Evolutionary conservation across 2,888 invertebrate species (phyloP).

Genomic region (Chrysodeixis includens): DNA sequence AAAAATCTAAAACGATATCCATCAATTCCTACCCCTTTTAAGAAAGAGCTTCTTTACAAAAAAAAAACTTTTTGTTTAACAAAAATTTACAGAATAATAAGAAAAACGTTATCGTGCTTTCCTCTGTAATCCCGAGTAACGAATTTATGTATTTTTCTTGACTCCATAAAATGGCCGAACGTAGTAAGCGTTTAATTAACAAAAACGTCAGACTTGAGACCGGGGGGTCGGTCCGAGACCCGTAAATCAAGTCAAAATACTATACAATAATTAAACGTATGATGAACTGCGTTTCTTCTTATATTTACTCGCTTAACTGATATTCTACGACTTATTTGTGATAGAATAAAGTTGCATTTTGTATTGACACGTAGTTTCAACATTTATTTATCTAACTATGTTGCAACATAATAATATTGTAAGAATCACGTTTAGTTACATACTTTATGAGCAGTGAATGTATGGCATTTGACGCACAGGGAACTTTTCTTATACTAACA

Average conservation of each 20-base stretch:
- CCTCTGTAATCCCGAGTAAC: constrained; percentile 60
- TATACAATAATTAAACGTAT: constrained; percentile 82
- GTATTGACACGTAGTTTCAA: not conserved
- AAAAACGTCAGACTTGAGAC: constrained; percentile 58
- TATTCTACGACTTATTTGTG: constrained; percentile 16
- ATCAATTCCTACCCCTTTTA: constrained; percentile 32
- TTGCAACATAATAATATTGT: not conserved
- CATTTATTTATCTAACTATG: no score
- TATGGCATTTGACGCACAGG: not conserved
- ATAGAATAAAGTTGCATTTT: no score
- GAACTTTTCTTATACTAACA: not conserved
- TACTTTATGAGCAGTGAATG: not conserved
- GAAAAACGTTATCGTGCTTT: constrained; percentile 48
- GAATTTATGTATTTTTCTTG: constrained; percentile 68
- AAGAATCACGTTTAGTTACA: not conserved
- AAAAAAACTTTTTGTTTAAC: constrained; percentile 39
- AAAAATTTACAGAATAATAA: constrained; percentile 44
- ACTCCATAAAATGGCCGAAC: constrained; percentile 66
- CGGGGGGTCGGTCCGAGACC: constrained; percentile 54
- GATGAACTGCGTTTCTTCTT: constrained; percentile 67
- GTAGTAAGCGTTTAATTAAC: constrained; percentile 68
- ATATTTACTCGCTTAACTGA: constrained; percentile 46
- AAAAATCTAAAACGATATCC: constrained; percentile 11
- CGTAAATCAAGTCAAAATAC: constrained; percentile 70
- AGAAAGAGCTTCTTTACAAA: constrained; percentile 17